Evolutionary conservation across 2,113 vertebrate genomes (phyloP), one percentile per base, ranked within the genome.

Genomic region (Datnioides undecimradiatus): DNA sequence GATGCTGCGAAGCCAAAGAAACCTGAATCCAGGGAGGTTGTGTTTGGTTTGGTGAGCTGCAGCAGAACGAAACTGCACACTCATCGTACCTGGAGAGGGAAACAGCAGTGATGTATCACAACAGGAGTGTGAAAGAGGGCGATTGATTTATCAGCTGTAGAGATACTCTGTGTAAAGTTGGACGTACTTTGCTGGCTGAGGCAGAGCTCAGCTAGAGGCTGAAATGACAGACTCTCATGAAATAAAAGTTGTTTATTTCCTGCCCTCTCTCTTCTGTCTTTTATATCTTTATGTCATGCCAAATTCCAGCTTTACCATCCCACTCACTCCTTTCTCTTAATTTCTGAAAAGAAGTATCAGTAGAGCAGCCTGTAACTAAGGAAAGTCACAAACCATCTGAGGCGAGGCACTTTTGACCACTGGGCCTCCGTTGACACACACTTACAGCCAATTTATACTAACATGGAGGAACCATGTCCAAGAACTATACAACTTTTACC

Each of bases 81-180:
- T 79, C 58, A 49, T 45, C 65, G 64, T 51, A 82, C 23, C 43
- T 54, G 67, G 70, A 78, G 55, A 12, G n/a, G 52, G 34, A 62
- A 68, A 58, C 34, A 48, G 60, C 51, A 6, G 16, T 10, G 64
- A 73, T 63, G 43, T 48, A 81, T 36, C 57, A 38, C 19, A 80
- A 76, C 62, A 67, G 5, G 17, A 76, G 45, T 27, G 29, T 29
- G 70, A 70, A 54, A 57, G 27, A 66, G 41, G 38, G 6, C 12
- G 73, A 77, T 48, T 68, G 83, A 90, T 88, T 73, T 73, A 91
- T 85, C 66, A 82, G 72, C 49, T 69, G 74, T n/a, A 21, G 40
- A 87, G 21, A 84, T 11, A 38, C 36, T 73, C 33, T 46, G 60
- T 43, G 59, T 45, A 41, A 83, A 82, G 59, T 73, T 27, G 72